These are phyloP conservation scores for Leptoclinus maculatus DNA, from an alignment of 2,797 vertebrate species.

Conservation along the genomic window DNA sequence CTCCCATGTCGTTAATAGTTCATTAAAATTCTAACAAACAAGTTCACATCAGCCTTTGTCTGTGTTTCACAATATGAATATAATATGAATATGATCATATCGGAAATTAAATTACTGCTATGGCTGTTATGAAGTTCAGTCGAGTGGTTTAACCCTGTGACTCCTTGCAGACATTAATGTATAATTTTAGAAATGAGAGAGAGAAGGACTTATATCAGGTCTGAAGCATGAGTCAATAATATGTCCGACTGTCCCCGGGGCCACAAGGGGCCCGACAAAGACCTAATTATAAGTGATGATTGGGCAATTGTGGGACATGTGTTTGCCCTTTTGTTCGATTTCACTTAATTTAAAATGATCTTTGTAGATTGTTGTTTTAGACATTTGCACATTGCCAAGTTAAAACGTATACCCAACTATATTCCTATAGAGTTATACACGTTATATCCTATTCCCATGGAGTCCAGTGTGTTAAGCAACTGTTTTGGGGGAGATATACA, in stretches of 20 bases:
- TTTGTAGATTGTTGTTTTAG: neutral
- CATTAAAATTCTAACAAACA: neutral
- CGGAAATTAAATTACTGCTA: neutral
- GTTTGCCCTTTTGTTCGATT: neutral
- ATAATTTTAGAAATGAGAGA: neutral
- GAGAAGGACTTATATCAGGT: neutral
- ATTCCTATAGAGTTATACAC: neutral
- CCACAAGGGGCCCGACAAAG: neutral
- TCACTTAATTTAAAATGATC: neutral
- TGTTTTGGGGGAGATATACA: no score
- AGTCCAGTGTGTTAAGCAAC: neutral
- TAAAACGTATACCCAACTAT: neutral
- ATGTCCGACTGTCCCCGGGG: neutral
- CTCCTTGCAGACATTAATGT: neutral
- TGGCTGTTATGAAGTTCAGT: neutral
- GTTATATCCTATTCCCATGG: neutral
- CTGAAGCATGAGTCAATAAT: neutral
- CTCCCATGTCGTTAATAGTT: slow-evolving; percentile 12
- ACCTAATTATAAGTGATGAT: neutral
- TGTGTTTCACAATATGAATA: neutral
- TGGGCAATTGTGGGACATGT: neutral
- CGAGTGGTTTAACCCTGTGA: neutral
- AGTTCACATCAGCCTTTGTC: neutral
- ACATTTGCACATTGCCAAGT: neutral
- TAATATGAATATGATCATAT: neutral